Base-by-base conservation (phyloP, 2,113 vertebrate species). In the Rhinogobius similis region DNA sequence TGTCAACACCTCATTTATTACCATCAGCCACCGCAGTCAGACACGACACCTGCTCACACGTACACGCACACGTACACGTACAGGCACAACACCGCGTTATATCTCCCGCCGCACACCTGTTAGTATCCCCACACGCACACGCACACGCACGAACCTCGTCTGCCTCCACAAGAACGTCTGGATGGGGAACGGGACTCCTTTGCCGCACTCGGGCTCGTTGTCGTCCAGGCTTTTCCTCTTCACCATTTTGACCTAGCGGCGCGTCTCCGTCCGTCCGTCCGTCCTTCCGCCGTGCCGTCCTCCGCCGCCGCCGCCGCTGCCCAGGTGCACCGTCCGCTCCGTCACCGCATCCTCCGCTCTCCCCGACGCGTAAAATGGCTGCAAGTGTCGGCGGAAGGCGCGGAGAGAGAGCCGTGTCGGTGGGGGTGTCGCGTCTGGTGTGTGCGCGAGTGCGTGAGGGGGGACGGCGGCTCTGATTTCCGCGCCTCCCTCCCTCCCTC, bases 91-190 rank as follows among this genome's bases (percentile, higher is more conserved):
- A 41, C 39, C 10, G 39, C 39, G 38, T 41, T 41, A 1, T 41
- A 41, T 12, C 39, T 12, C 39, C 39, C 29, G 2, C 29, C 6
- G 29, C 32, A 41, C 89, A 91, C 89, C 89, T 90, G 89, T 89
- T 90, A 87, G 38, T 67, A 13, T 8, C 3, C 18, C 20, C 43
- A 5, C 43, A 14, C 43, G 12, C 12, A 18, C 43, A 44, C 56
- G 32, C 5, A 13, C 23, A 20, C 32, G 68, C 0, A 24, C 69
- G 23, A 27, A 21, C 98, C 98, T 99, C 91, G 98, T 99, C 67
- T 99, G 98, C 85, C 98, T 94, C 98, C 98, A 99, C 0, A 99
- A 86, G 90, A 99, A 99, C 92, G 96, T 99, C 94, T 99, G 98
- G 88, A 99, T 98, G 63, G 97, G 96, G 68, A 98, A 94, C 29